A percentile compares a stretch with the other conserved stretches of the same genome.
phyloP scores from a whole-genome alignment of 2,113 vertebrate species.

The Labeo rohita region DNA sequence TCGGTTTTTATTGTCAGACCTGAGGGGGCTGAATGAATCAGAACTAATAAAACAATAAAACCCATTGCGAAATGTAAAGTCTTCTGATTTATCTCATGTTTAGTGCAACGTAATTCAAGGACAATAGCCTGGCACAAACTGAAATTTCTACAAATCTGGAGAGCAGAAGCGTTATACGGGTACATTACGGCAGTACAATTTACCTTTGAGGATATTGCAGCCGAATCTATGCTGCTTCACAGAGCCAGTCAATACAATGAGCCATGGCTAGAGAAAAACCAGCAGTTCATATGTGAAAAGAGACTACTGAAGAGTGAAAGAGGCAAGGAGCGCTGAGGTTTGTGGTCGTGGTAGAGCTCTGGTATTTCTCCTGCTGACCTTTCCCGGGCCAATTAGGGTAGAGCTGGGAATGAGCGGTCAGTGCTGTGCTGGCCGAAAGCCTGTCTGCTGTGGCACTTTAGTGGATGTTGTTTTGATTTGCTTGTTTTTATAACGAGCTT shows the following conservation, averaged over 20 bases:
- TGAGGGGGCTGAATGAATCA: constrained; percentile 35
- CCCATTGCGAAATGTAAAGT: constrained; percentile 16
- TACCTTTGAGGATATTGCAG: background rate
- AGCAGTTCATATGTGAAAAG: constrained; percentile 31
- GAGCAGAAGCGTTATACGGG: background rate
- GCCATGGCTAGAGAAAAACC: background rate
- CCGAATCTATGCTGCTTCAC: background rate
- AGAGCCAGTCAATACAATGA: background rate
- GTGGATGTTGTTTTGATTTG: constrained; percentile 49
- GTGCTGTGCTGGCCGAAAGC: constrained; percentile 40
- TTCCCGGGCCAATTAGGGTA: constrained; percentile 57
- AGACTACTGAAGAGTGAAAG: constrained; percentile 21
- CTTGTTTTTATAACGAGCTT: constrained; percentile 54
- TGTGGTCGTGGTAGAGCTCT: constrained; percentile 47
- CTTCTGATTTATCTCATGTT: constrained; percentile 34
- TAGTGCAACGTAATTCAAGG: background rate
- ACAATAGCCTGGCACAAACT: constrained; percentile 2
- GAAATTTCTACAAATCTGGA: background rate
- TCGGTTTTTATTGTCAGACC: constrained; percentile 37
- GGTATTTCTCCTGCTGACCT: constrained; percentile 54
- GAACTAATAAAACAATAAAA: constrained; percentile 42
- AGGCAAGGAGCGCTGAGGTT: constrained; percentile 36
- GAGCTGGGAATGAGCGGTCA: constrained; percentile 33
- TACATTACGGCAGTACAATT: background rate
- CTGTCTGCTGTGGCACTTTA: constrained; percentile 50